phyloP scores from a whole-genome alignment of 2,113 vertebrate species.

The Arvicanthis niloticus region DNA sequence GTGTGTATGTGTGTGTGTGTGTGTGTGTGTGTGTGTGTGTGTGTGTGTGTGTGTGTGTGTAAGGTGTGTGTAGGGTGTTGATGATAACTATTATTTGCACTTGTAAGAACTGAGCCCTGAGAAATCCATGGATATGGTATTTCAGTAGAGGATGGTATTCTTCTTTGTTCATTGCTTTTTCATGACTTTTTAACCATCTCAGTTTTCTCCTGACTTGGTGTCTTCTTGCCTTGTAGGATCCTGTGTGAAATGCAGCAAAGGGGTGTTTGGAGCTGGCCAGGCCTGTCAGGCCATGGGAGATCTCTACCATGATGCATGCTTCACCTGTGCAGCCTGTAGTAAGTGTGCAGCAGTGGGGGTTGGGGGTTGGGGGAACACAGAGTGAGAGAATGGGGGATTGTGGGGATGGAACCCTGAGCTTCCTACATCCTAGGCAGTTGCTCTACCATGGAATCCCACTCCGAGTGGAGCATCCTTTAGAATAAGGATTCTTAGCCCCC shows the following conservation, averaged over 20 bases:
- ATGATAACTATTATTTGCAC: neutral
- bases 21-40: neutral
- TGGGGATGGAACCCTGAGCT: neutral
- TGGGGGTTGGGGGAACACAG: fast-evolving
- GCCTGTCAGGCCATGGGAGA: constrained; percentile 99
- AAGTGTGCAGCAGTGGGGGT: constrained; percentile 84
- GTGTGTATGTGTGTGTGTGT: neutral
- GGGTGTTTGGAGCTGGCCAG: constrained; percentile 94
- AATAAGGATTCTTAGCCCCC: neutral
- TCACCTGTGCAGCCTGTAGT: constrained; percentile 98
- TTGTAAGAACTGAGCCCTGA: neutral
- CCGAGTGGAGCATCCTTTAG: neutral
- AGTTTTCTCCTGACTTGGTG: constrained; percentile 4
- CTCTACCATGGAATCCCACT: neutral
- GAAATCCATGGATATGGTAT: fast-evolving
- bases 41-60: neutral
- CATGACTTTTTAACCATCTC: neutral
- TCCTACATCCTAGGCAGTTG: neutral
- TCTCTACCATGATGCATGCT: constrained; percentile 96
- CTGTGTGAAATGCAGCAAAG: constrained; percentile 96
- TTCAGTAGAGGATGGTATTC: neutral
- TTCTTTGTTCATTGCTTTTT: neutral
- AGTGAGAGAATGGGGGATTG: fast-evolving
- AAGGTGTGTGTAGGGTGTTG: neutral
- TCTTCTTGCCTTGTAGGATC: constrained; percentile 87